Conservation (phyloP, 2,888 invertebrate genomes). For the Endomychus coccineus region DNA sequence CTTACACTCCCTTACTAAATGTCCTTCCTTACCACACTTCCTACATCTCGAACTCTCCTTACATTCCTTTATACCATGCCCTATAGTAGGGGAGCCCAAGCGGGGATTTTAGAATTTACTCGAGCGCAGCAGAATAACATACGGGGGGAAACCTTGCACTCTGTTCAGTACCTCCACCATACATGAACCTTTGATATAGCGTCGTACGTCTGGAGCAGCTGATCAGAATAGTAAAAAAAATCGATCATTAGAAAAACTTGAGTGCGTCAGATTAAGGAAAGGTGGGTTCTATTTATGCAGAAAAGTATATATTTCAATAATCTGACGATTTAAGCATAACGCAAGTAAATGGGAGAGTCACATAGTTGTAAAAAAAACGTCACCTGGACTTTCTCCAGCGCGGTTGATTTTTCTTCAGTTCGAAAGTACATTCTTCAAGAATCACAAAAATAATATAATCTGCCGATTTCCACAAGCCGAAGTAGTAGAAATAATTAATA, state of each 20-base stretch:
- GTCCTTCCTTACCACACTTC: too few relatives aligned
- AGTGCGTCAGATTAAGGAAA: slow-evolving; percentile 3
- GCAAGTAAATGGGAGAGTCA: slow-evolving; percentile 4
- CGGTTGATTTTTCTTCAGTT: slow-evolving; percentile 18
- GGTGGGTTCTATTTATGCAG: background rate
- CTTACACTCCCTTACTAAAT: too few relatives aligned
- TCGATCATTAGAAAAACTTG: background rate
- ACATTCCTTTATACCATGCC: too few relatives aligned
- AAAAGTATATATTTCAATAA: slow-evolving; percentile 1
- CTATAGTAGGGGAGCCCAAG: slow-evolving; percentile 5
- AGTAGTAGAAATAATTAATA: slow-evolving; percentile 10
- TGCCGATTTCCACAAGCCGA: slow-evolving; percentile 17
- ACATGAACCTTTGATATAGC: slow-evolving; percentile 1
- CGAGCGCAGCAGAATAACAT: slow-evolving; percentile 1
- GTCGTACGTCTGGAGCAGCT: background rate
- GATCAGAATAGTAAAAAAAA: slow-evolving; percentile 5
- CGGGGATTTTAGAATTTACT: slow-evolving; percentile 1
- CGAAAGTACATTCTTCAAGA: slow-evolving; percentile 18
- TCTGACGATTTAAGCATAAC: slow-evolving; percentile 1
- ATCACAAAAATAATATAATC: slow-evolving; percentile 15
- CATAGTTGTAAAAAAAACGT: slow-evolving; percentile 19
- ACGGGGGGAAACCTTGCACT: slow-evolving; percentile 2
- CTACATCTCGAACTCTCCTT: too few relatives aligned
- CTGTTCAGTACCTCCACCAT: slow-evolving; percentile 3
- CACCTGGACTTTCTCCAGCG: slow-evolving; percentile 15